Evolutionary conservation across 2,113 vertebrate genomes (phyloP).

Genomic region (Tachysurus vachellii): DNA sequence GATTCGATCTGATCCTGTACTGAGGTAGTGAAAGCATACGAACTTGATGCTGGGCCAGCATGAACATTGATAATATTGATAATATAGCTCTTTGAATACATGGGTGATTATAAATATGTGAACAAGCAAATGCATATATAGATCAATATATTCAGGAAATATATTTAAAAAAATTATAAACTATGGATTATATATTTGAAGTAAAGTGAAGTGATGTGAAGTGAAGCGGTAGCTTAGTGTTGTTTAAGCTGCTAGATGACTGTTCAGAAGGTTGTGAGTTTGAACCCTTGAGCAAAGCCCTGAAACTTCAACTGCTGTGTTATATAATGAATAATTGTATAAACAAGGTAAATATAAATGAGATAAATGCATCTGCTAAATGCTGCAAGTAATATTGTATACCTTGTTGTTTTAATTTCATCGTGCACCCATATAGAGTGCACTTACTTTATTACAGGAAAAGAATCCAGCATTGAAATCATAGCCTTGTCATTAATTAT

Average conservation of each 20-base stretch:
- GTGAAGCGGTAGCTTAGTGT: no score
- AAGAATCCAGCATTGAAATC: background rate
- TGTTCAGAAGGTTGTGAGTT: no score
- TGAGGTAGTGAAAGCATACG: no score
- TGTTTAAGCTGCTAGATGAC: no score
- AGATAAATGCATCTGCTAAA: no score
- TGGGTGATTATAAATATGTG: background rate
- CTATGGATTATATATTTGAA: background rate
- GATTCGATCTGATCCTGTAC: no score
- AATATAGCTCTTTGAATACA: background rate
- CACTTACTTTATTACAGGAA: background rate
- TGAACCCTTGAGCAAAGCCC: no score
- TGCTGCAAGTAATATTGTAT: background rate
- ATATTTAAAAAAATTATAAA: background rate
- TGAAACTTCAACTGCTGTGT: no score
- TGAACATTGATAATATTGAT: background rate
- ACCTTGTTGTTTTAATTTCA: background rate
- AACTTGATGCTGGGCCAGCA: no score
- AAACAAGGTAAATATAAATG: no score
- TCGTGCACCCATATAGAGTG: background rate
- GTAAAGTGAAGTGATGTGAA: no score
- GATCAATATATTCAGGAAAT: background rate
- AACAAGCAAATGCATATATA: background rate
- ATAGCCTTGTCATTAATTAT: background rate
- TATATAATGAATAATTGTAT: no score